Base-by-base conservation (phyloP, 2,888 invertebrate species). In the Sisyra nigra region DNA sequence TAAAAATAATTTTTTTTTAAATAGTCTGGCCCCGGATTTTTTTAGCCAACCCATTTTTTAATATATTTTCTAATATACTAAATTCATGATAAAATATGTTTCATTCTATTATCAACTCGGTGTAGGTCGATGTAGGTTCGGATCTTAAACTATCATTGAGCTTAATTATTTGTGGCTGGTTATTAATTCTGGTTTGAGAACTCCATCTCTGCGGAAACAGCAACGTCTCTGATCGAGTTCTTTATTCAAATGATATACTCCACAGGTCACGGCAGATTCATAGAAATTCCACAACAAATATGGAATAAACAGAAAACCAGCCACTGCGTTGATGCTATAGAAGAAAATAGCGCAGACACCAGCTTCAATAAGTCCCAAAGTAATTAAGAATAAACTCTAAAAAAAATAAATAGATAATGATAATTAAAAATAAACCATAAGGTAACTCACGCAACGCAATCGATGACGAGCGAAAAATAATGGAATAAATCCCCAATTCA, bases 241-340 rank as follows among this genome's bases (percentile, higher is more conserved):
- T 2, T 63, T 61, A 54, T 80, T 80, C 46, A 76, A 67, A 49
- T 69, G 71, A 66, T 74, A 77, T 41, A 83, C 67, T 9, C 64
- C 58, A 54, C 76, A 82, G 54, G 76, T 85, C 5, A 88, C 63
- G 17, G 70, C 67, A 1, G 75, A 65, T 1, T 85, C 86, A 48
- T 83, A 65, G 8, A 72, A 64, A 34, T 77, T 59, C 86, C 87
- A 88, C 15, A 69, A 72, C 14, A 85, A 58, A 55, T 88, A 88
- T 0, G 88, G 87, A 39, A 79, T 52, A 61, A 85, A 71, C 31
- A 87, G 54, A 48, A 67, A 68, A 3, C 77, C 76, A 14, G 86
- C 81, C 1, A 63, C 59, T 38, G 66, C 67, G 56, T 81, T 81
- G 4, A 82, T 62, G 42, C 62, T 59, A 51, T 70, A 72, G 58